These are phyloP conservation scores for Tillus elongatus DNA, from an alignment of 2,888 invertebrate genomes.

Conservation along the genomic window DNA sequence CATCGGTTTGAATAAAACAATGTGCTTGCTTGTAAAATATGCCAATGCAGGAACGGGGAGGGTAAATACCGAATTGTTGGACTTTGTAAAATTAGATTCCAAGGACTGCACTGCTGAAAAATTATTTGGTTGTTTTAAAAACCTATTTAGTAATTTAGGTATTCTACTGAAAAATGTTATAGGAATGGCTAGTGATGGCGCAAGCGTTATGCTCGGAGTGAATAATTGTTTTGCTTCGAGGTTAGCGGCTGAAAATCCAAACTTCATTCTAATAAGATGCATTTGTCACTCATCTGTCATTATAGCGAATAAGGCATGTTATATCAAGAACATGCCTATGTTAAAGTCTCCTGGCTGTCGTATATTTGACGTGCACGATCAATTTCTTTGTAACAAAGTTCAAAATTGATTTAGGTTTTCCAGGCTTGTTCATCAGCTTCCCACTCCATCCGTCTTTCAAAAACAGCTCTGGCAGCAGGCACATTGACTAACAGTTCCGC, in stretches of 20 bases:
- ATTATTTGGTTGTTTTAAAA: constrained; percentile 5
- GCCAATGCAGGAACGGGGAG: not conserved
- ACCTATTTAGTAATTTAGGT: not conserved
- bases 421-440: constrained; percentile 99
- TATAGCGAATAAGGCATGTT: constrained; percentile 10
- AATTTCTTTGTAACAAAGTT: constrained; percentile 91
- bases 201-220: constrained; percentile 7
- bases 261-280: constrained; percentile 8
- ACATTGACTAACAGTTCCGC: constrained; percentile 98
- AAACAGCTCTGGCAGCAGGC: constrained; percentile 79
- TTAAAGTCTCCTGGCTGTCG: too few relatives aligned
- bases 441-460: constrained; percentile 99
- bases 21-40: constrained; percentile 9
- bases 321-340: too few relatives aligned
- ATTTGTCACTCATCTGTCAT: constrained; percentile 10
- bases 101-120: constrained; percentile 9
- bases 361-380: constrained; percentile 90
- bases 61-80: constrained; percentile 8
- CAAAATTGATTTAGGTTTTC: constrained; percentile 99
- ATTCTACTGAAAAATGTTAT: constrained; percentile 11
- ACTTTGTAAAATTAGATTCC: constrained; percentile 10
- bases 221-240: constrained; percentile 9
- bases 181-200: constrained; percentile 10
- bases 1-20: constrained; percentile 4
- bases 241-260: constrained; percentile 3